phyloP scores from a whole-genome alignment of 2,113 vertebrate genomes.

The Zosterops pallidus region DNA sequence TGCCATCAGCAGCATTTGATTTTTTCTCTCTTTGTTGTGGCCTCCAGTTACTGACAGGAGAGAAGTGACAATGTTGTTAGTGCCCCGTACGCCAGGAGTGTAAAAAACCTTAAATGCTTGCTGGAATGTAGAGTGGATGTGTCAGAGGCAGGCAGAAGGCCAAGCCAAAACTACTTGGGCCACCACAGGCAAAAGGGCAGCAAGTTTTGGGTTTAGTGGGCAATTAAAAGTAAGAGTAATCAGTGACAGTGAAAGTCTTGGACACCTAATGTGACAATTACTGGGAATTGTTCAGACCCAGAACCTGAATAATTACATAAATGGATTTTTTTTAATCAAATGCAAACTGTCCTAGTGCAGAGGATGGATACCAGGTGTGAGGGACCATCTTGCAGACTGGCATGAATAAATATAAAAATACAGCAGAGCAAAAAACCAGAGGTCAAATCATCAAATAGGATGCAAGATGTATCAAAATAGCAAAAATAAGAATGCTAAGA shows the following conservation, averaged over 20 bases:
- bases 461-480: background rate
- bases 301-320: background rate
- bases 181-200: background rate
- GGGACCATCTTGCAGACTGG: background rate
- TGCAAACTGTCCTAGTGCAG: background rate
- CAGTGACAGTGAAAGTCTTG: background rate
- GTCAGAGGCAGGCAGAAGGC: background rate
- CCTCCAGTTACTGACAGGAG: background rate
- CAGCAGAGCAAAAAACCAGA: background rate
- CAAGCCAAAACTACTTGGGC: background rate
- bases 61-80: background rate
- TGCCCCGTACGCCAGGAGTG: background rate
- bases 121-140: background rate
- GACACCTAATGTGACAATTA: background rate
- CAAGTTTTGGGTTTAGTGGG: background rate
- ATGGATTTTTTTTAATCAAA: background rate
- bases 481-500: background rate
- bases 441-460: background rate
- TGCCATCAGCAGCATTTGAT: background rate
- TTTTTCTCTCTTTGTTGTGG: background rate
- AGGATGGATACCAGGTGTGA: background rate
- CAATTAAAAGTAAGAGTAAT: background rate
- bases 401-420: background rate
- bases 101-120: background rate
- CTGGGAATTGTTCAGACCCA: background rate